A percentile compares a stretch with the other conserved stretches of the same genome.
These are phyloP conservation scores for Nebria salina DNA, from an alignment of 2,888 invertebrate genomes.

Conservation along the genomic window DNA sequence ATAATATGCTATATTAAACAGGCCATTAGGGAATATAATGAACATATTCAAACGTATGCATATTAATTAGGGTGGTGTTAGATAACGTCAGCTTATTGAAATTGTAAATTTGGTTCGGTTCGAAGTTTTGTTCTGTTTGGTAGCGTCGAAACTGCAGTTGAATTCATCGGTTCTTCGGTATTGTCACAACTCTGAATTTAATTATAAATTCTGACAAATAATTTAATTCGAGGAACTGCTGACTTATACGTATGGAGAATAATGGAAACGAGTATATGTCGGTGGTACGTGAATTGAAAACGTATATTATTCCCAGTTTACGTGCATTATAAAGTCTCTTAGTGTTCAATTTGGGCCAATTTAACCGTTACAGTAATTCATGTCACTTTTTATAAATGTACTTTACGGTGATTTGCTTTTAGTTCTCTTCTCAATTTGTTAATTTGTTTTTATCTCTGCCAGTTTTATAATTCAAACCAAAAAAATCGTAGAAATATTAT, in stretches of 20 bases:
- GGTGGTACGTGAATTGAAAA: background rate
- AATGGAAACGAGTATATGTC: background rate
- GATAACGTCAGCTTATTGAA: background rate
- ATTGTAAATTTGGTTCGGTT: background rate
- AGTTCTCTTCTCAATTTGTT: too few relatives aligned
- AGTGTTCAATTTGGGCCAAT: conserved; percentile 4
- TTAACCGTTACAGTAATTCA: background rate
- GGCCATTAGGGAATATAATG: too few relatives aligned
- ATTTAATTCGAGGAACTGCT: conserved; percentile 2
- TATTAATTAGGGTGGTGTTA: too few relatives aligned
- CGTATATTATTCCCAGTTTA: conserved; percentile 4
- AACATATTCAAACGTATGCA: too few relatives aligned
- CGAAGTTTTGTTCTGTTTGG: background rate
- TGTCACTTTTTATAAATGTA: background rate
- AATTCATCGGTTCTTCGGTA: background rate
- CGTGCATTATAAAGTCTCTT: conserved; percentile 13
- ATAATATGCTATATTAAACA: too few relatives aligned
- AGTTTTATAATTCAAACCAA: too few relatives aligned
- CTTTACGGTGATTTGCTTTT: background rate
- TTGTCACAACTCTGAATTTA: conserved; percentile 9
- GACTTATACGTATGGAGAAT: background rate
- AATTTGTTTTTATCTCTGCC: too few relatives aligned
- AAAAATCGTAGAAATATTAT: too few relatives aligned
- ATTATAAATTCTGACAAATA: conserved; percentile 16
- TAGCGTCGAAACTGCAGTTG: background rate